Conservation (phyloP, 2,113 vertebrate species). For the Gymnobelideus leadbeateri region DNA sequence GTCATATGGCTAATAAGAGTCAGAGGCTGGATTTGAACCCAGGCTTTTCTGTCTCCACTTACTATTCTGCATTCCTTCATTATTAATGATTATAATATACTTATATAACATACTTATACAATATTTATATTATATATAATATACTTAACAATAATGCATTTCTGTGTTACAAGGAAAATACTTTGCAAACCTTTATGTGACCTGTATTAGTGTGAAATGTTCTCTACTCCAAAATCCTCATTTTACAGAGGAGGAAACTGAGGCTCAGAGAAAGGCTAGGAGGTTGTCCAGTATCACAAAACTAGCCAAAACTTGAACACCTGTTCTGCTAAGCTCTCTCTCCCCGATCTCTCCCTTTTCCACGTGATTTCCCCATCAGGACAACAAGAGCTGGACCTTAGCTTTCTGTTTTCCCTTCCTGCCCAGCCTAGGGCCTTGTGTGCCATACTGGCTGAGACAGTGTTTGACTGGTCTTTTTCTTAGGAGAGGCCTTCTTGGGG, state of each 20-base stretch:
- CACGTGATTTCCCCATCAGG: not conserved
- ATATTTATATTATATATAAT: too few species aligned
- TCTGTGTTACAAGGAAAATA: not conserved
- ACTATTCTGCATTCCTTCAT: not conserved
- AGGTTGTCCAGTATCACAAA: constrained; percentile 36
- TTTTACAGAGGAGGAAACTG: constrained; percentile 18
- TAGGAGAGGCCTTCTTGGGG: too few species aligned
- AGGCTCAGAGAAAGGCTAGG: not conserved
- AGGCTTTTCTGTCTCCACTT: not conserved
- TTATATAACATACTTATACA: too few species aligned
- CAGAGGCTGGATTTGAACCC: not conserved
- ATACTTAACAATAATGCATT: not conserved
- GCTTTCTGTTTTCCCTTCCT: not conserved
- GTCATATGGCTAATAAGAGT: not conserved
- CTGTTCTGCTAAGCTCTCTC: not conserved
- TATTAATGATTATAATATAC: not conserved
- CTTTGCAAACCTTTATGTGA: not conserved
- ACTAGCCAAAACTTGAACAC: not conserved
- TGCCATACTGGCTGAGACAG: not conserved
- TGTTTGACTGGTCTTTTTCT: not conserved
- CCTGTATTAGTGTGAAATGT: not conserved
- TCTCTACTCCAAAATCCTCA: not conserved
- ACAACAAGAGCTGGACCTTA: not conserved
- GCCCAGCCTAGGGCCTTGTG: not conserved
- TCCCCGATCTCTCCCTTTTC: not conserved